phyloP scores from a whole-genome alignment of 2,888 invertebrate genomes.

The Drosophila anomelani region DNA sequence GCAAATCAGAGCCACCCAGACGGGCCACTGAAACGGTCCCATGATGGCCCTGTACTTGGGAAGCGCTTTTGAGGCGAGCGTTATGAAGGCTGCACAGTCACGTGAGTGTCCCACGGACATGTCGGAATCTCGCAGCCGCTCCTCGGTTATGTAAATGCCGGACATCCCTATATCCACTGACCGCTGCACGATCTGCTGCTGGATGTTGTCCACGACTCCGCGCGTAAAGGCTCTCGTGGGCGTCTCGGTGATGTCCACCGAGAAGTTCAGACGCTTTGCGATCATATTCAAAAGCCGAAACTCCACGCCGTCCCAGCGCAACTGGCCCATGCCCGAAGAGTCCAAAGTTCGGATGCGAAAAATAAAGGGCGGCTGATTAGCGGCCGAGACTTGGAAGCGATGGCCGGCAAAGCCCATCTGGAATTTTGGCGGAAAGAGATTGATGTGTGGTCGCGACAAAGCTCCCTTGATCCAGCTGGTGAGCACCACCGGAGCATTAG shows the following conservation, averaged over 20 bases:
- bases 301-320: slow-evolving; percentile 90
- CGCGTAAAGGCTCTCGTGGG: slow-evolving; percentile 78
- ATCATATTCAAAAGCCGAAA: slow-evolving; percentile 88
- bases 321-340: slow-evolving; percentile 68
- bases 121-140: slow-evolving; percentile 86
- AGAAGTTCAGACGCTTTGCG: slow-evolving; percentile 89
- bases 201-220: slow-evolving; percentile 88
- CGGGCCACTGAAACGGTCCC: slow-evolving; percentile 93
- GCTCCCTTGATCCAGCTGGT: slow-evolving; percentile 89
- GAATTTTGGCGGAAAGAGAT: slow-evolving; percentile 90
- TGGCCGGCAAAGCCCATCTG: slow-evolving; percentile 90
- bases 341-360: slow-evolving; percentile 85
- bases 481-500: slow-evolving; percentile 88
- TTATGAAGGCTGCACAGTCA: slow-evolving; percentile 92
- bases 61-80: slow-evolving; percentile 91
- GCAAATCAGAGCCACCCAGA: slow-evolving; percentile 90
- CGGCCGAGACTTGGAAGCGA: slow-evolving; percentile 89
- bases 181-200: slow-evolving; percentile 86
- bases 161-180: slow-evolving; percentile 89
- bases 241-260: slow-evolving; percentile 89
- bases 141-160: slow-evolving; percentile 88
- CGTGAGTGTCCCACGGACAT: slow-evolving; percentile 88
- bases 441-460: slow-evolving; percentile 87
- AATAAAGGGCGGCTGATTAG: slow-evolving; percentile 90
- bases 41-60: slow-evolving; percentile 93